Conservation (phyloP, 2,797 vertebrate species). For the Taenioides sp. region DNA sequence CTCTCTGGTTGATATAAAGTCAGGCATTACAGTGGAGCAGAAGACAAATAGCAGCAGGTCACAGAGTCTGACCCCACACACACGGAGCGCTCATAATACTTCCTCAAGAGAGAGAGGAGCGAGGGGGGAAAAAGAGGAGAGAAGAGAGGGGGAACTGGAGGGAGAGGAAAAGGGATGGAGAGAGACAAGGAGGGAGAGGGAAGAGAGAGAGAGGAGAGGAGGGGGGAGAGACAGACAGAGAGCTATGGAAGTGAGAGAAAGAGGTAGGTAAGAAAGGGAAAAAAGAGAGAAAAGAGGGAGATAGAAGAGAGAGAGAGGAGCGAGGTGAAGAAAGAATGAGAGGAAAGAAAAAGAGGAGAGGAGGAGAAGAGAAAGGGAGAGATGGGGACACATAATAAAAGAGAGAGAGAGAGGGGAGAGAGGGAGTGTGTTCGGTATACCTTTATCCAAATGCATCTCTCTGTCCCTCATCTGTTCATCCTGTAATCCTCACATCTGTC, state of each 20-base stretch:
- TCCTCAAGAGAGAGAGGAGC: neutral
- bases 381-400: neutral
- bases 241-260: neutral
- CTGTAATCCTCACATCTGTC: too few species aligned
- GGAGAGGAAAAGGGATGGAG: neutral
- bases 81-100: neutral
- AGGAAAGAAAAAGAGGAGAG: neutral
- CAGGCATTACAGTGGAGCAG: neutral
- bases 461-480: too few species aligned
- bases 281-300: neutral
- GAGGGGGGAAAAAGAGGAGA: neutral
- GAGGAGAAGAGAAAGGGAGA: neutral
- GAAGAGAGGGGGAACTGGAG: neutral
- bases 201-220: neutral
- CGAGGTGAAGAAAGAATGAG: neutral
- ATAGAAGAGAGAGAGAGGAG: neutral
- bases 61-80: conserved; percentile 1
- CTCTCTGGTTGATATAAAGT: neutral
- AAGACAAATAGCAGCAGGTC: conserved; percentile 9
- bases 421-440: neutral
- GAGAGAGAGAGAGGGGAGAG: neutral
- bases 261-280: neutral
- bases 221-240: neutral
- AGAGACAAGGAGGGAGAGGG: neutral
- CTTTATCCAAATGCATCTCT: too few species aligned